phyloP scores from a whole-genome alignment of 2,113 vertebrate species.

The Ascaphus truei region DNA sequence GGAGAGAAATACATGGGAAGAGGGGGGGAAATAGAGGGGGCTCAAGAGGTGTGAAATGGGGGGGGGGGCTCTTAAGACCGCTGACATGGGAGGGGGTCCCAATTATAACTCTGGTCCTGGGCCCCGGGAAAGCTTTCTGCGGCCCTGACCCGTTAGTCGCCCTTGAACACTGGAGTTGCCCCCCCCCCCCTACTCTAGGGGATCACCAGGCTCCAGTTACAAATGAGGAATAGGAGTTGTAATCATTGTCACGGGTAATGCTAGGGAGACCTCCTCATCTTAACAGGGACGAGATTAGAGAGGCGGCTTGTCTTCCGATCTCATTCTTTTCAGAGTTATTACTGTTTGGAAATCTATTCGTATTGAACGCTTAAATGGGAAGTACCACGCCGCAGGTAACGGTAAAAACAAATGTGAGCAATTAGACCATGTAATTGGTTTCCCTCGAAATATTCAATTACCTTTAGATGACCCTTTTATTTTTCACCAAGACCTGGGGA shows the following conservation, averaged over 20 bases:
- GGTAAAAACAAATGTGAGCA: slow-evolving; percentile 1
- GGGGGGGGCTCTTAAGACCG: too few relatives aligned
- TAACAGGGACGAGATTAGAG: slow-evolving; percentile 3
- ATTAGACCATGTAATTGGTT: slow-evolving; percentile 16
- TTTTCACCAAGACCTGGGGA: neutral
- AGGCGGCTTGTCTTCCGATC: neutral
- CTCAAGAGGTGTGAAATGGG: too few relatives aligned
- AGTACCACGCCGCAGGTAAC: neutral
- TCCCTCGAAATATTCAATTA: slow-evolving; percentile 22
- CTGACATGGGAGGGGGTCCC: too few relatives aligned
- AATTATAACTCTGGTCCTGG: too few relatives aligned
- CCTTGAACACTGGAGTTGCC: too few relatives aligned
- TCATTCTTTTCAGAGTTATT: neutral
- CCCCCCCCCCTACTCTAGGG: too few relatives aligned
- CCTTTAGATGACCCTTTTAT: neutral
- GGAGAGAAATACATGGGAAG: too few relatives aligned
- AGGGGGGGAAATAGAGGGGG: too few relatives aligned
- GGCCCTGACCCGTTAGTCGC: too few relatives aligned
- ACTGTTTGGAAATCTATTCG: slow-evolving; percentile 13
- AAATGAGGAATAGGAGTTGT: neutral
- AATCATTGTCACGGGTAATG: neutral
- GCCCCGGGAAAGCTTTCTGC: too few relatives aligned
- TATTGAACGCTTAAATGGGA: neutral
- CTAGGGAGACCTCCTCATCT: neutral
- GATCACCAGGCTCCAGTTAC: neutral